Conservation (phyloP, 2,113 vertebrate species). For the Poecilia latipinna region DNA sequence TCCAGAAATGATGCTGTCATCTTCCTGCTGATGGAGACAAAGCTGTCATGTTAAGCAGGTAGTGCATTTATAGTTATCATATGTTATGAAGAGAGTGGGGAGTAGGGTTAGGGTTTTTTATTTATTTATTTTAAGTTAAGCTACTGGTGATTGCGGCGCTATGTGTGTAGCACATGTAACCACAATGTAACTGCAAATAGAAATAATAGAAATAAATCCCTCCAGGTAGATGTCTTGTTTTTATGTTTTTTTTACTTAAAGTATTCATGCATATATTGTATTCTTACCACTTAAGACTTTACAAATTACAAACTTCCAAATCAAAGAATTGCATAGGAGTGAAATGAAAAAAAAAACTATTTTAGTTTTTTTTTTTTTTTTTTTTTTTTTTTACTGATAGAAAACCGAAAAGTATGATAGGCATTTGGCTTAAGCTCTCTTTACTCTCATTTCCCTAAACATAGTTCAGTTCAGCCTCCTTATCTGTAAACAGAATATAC, state of each 20-base stretch:
- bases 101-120: not conserved
- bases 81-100: not conserved
- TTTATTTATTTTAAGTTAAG: not conserved
- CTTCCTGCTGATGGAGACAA: constrained; percentile 35
- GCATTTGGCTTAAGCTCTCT: not conserved
- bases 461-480: not conserved
- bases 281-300: not conserved
- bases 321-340: no score
- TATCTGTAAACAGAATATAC: not conserved
- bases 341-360: no score
- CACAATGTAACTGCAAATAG: not conserved
- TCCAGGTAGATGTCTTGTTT: not conserved
- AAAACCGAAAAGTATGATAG: not conserved
- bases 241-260: not conserved
- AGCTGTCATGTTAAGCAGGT: constrained; percentile 17
- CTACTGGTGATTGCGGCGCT: not conserved
- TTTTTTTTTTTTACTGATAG: not conserved
- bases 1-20: constrained; percentile 30
- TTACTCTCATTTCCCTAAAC: not conserved
- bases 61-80: constrained; percentile 1
- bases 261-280: not conserved
- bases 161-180: not conserved
- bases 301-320: not conserved
- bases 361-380: rapidly evolving
- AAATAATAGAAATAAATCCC: not conserved